Base-by-base conservation (phyloP, 2,113 vertebrate genomes). In the Phyllostomus hastatus region DNA sequence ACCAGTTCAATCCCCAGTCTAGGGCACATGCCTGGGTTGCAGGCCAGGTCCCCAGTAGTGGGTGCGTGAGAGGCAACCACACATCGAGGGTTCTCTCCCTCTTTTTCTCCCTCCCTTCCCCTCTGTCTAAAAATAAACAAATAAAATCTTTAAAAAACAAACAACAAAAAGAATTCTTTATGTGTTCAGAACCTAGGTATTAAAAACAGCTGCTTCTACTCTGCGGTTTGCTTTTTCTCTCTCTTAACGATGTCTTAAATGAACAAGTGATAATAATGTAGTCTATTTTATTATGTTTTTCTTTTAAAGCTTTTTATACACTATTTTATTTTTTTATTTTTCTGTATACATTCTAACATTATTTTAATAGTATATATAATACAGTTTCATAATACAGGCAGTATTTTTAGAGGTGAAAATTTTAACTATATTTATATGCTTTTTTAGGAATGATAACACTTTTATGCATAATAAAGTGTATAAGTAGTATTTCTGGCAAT, bases 391-490 rank as follows among this genome's bases (percentile, higher is more conserved):
- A 90, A 70, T 70, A 26, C 17, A 80, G 31, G 52, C 19, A 73
- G 26, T 72, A 26, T 75, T 90, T 88, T 94, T 73, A 35, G 67
- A 91, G 33, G 19, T 61, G 59, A 46, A 70, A 73, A 31, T 61
- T 88, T 95, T 75, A 81, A 75, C 41, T 78, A 22, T 54, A 97
- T 83, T 95, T 93, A 67, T 69, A 38, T 89, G 15, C 11, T 38
- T 90, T 91, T 87, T 88, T 67, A 41, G 41, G 48, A 10, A 59
- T 86, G 38, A 41, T 90, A 78, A 87, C 50, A 72, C 5, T 86
- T 91, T 59, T 89, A 46, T 61, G 31, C 11, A 85, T 88, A 92
- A 66, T 78, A 78, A 94, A 69, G 19, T 46, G 2, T 83, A 16
- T 41, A 88, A 59, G 46, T 84, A 79, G 19, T 95, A 88, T 82